Percentiles rank a stretch among this genome's conserved stretches.
phyloP scores from a whole-genome alignment of 2,797 vertebrate species.

The Cirrhinus mrigala region DNA sequence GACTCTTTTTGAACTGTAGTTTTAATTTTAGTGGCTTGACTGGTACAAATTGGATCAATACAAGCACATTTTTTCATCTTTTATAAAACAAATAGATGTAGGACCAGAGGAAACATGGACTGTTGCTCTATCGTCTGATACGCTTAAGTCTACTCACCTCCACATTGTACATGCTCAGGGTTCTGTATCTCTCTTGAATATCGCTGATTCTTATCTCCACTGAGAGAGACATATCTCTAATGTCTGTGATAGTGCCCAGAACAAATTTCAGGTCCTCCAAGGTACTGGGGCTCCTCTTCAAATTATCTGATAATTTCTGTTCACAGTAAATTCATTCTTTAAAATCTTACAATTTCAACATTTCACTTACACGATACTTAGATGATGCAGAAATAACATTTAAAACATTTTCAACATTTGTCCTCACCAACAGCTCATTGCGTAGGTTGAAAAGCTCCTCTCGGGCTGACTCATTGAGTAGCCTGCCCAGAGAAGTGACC shows the following conservation, averaged over 20 bases:
- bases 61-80: background rate
- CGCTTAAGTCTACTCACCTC: constrained; percentile 74
- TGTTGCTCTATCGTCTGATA: background rate
- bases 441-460: constrained; percentile 83
- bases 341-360: background rate
- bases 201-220: constrained; percentile 87
- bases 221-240: constrained; percentile 82
- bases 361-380: background rate
- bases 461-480: constrained; percentile 86
- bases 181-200: constrained; percentile 90
- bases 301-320: constrained; percentile 78
- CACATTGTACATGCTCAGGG: constrained; percentile 84
- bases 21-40: constrained; percentile 5
- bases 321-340: constrained; percentile 35
- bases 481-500: constrained; percentile 83
- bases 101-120: background rate
- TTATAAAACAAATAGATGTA: background rate
- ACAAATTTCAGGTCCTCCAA: constrained; percentile 89
- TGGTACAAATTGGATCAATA: background rate
- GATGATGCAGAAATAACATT: background rate
- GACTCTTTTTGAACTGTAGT: background rate
- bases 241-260: constrained; percentile 84
- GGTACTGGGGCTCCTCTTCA: constrained; percentile 80
- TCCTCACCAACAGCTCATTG: constrained; percentile 84
- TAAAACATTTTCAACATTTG: background rate